Percentiles rank a stretch among this genome's conserved stretches.
Evolutionary conservation across 2,888 invertebrate genomes (phyloP).

Genomic region (Dysmachus trigonus): DNA sequence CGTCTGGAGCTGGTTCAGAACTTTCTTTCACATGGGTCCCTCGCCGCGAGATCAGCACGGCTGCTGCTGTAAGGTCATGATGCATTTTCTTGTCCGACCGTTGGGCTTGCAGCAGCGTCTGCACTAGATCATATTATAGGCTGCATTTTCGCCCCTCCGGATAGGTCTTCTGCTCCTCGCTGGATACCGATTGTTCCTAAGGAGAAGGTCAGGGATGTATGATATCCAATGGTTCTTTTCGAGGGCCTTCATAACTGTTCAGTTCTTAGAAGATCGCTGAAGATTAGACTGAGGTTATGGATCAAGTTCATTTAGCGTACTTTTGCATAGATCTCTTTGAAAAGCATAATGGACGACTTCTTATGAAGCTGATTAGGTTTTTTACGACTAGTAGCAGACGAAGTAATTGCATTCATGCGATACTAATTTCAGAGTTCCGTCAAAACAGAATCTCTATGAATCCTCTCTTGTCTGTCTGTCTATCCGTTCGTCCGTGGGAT

Average conservation of each 20-base stretch:
- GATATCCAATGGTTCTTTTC: background rate
- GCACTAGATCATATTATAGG: background rate
- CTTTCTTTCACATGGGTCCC: conserved; percentile 30
- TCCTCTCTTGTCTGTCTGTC: background rate
- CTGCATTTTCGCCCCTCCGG: background rate
- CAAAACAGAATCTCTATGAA: background rate
- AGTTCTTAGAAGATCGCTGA: background rate
- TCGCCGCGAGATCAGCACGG: background rate
- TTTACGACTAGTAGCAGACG: background rate
- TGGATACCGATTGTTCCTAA: background rate
- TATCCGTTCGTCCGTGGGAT: background rate
- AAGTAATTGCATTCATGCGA: background rate
- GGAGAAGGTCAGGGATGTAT: conserved; percentile 11
- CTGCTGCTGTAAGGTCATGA: conserved; percentile 25
- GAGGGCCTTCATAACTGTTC: background rate
- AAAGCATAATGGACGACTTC: background rate
- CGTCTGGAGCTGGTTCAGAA: background rate
- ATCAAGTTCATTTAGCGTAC: background rate
- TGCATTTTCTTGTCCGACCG: conserved; percentile 14
- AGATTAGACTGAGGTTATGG: background rate
- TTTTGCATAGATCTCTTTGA: background rate
- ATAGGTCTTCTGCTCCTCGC: background rate
- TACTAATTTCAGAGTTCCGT: background rate
- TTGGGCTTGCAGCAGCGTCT: background rate
- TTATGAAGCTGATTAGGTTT: background rate